These are phyloP conservation scores for Pectinophora gossypiella DNA, from an alignment of 1,140 invertebrate species.

Conservation along the genomic window DNA sequence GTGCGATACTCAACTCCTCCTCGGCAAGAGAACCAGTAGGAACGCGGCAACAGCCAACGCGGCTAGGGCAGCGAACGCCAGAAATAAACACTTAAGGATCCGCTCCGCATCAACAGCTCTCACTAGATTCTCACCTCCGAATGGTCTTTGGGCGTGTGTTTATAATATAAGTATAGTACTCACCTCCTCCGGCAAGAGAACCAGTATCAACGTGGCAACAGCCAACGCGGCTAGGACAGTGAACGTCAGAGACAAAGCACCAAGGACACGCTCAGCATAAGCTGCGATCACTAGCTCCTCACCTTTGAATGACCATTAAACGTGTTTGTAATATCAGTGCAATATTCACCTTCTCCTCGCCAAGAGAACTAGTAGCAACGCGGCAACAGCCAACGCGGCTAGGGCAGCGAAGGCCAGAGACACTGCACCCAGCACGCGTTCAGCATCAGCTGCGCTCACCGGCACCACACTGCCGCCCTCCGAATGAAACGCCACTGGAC, in stretches of 20 bases:
- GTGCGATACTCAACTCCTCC: slow-evolving; percentile 46
- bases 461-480: slow-evolving; percentile 30
- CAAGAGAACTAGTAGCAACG: slow-evolving; percentile 49
- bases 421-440: slow-evolving; percentile 55
- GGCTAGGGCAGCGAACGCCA: slow-evolving; percentile 60
- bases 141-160: too few relatives aligned
- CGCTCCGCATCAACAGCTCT: slow-evolving; percentile 45
- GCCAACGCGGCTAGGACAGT: too few relatives aligned
- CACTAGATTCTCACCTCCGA: too few relatives aligned
- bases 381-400: slow-evolving; percentile 52
- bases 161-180: too few relatives aligned
- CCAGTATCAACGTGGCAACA: too few relatives aligned
- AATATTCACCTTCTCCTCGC: slow-evolving; percentile 53
- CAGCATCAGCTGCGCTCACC: slow-evolving; percentile 32
- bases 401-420: slow-evolving; percentile 61
- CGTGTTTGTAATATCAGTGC: too few relatives aligned
- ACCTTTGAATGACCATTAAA: neutral
- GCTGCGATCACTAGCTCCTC: too few relatives aligned
- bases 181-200: too few relatives aligned
- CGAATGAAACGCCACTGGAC: slow-evolving; percentile 54
- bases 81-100: slow-evolving; percentile 54
- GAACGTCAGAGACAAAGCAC: neutral
- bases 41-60: slow-evolving; percentile 53
- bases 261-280: too few relatives aligned
- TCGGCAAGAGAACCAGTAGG: slow-evolving; percentile 51